phyloP scores from a whole-genome alignment of 2,797 vertebrate genomes.

The Neoniphon sammara region DNA sequence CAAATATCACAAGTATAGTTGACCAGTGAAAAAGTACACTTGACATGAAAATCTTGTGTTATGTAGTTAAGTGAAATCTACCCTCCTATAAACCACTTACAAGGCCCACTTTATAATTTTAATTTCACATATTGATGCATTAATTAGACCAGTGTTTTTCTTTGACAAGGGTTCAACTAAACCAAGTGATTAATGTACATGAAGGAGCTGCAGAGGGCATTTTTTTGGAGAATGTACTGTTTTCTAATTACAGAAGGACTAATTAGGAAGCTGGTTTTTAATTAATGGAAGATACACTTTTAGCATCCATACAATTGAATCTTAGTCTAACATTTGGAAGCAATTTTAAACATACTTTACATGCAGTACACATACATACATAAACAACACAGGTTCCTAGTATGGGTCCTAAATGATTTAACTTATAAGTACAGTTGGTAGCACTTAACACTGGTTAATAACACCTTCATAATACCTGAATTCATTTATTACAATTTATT shows the following conservation, averaged over 20 bases:
- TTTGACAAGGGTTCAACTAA: conserved; percentile 44
- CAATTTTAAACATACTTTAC: conserved; percentile 47
- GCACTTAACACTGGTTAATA: conserved; percentile 56
- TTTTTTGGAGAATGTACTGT: conserved; percentile 53
- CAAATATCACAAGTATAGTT: neutral
- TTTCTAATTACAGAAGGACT: conserved; percentile 73
- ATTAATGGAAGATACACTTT: conserved; percentile 75
- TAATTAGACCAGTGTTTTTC: conserved; percentile 23
- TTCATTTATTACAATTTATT: conserved; percentile 53
- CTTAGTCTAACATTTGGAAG: conserved; percentile 40
- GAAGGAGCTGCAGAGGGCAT: conserved; percentile 12
- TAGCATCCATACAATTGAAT: conserved; percentile 62
- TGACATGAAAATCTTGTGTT: neutral
- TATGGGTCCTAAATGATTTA: neutral
- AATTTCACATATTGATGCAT: conserved; percentile 11
- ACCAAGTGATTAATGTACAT: conserved; percentile 57
- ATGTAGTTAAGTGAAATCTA: conserved; percentile 17
- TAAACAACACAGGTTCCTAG: neutral
- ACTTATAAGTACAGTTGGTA: neutral
- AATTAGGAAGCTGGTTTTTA: conserved; percentile 74
- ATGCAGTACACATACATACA: neutral
- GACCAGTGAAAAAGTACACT: neutral
- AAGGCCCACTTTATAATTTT: conserved; percentile 5
- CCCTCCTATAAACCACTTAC: conserved; percentile 7
- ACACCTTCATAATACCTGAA: conserved; percentile 51